Conservation (phyloP, 2,797 vertebrate genomes). For the Rousettus madagascariensis region DNA sequence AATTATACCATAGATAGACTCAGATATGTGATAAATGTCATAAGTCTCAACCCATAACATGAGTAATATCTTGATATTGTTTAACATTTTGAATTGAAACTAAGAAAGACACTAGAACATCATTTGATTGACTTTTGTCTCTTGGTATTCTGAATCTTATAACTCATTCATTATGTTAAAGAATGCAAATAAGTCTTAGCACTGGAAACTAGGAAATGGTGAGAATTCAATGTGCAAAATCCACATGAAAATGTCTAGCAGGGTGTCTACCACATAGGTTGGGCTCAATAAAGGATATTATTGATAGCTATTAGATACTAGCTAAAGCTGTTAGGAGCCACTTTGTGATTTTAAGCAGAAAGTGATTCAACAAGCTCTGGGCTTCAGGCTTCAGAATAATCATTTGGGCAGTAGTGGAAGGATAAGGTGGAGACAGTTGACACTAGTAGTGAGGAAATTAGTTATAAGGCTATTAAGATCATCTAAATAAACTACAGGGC, state of each 20-base stretch:
- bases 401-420: not conserved
- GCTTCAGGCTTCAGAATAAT: slow-evolving; percentile 35
- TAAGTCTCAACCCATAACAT: not conserved
- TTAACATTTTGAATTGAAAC: not conserved
- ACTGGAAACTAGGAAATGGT: not conserved
- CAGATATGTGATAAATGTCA: not conserved
- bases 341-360: slow-evolving; percentile 21
- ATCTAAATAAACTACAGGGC: slow-evolving; percentile 11
- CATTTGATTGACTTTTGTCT: slow-evolving; percentile 2
- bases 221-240: not conserved
- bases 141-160: not conserved
- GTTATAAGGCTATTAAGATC: slow-evolving; percentile 51
- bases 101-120: not conserved
- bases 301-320: not conserved
- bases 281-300: not conserved
- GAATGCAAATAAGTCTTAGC: not conserved
- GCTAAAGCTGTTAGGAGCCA: slow-evolving; percentile 11
- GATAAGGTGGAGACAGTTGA: not conserved
- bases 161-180: not conserved
- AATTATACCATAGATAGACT: not conserved
- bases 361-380: not conserved
- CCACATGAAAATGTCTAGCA: not conserved
- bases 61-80: not conserved
- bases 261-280: not conserved
- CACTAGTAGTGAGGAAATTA: slow-evolving; percentile 13